These are phyloP conservation scores for Malurus leucopterus DNA, from an alignment of 2,797 vertebrate species.

Conservation along the genomic window DNA sequence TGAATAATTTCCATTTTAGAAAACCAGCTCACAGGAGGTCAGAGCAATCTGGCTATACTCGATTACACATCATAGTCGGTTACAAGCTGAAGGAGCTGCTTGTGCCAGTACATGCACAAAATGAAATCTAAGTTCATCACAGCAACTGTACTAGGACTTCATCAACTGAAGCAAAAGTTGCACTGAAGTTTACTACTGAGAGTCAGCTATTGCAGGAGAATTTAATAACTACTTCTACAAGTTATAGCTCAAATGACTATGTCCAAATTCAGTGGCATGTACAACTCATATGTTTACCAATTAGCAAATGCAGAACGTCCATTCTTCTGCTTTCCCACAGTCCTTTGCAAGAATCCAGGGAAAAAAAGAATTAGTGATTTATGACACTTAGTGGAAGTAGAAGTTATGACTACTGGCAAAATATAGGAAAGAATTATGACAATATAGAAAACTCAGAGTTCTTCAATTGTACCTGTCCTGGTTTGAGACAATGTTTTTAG, in stretches of 20 bases:
- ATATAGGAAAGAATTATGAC: background rate
- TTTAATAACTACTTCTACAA: background rate
- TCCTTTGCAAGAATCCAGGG: background rate
- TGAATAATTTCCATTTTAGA: constrained; percentile 43
- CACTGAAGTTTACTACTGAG: background rate
- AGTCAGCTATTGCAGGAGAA: background rate
- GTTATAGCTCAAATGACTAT: background rate
- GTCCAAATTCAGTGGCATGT: background rate
- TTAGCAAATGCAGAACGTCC: background rate
- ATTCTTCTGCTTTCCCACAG: background rate
- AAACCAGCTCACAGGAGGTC: constrained; percentile 4
- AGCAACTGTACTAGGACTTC: background rate
- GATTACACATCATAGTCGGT: background rate
- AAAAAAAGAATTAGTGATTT: background rate
- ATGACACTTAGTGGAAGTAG: background rate
- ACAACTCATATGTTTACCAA: fast-evolving
- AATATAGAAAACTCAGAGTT: background rate
- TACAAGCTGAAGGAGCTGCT: background rate
- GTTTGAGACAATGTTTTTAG: too few species aligned
- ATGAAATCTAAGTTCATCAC: background rate
- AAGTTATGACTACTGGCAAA: background rate
- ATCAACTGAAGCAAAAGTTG: background rate
- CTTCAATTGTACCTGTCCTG: background rate
- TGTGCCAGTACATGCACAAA: background rate
- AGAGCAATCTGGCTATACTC: background rate